Conservation (phyloP, 2,888 invertebrate genomes). For the Furcula furcula region DNA sequence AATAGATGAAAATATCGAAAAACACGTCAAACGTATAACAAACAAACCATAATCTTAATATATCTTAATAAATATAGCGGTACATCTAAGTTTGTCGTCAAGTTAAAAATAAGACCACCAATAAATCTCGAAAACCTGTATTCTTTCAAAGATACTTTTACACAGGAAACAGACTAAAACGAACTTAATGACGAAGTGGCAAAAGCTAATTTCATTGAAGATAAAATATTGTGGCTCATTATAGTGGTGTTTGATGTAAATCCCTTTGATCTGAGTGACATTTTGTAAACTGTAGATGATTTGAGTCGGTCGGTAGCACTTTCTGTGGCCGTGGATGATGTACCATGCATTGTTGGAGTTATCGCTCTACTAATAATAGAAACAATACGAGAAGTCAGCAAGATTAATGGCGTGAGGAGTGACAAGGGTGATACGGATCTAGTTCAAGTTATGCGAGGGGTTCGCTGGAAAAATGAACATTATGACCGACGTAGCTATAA, state of each 20-base stretch:
- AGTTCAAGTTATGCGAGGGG: slow-evolving; percentile 24
- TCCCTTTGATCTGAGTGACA: slow-evolving; percentile 73
- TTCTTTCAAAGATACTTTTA: slow-evolving; percentile 26
- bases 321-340: slow-evolving; percentile 46
- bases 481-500: slow-evolving; percentile 42
- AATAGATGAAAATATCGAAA: slow-evolving; percentile 38
- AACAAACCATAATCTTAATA: slow-evolving; percentile 58
- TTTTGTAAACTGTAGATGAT: slow-evolving; percentile 72
- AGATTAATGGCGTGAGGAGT: slow-evolving; percentile 59
- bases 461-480: slow-evolving; percentile 32
- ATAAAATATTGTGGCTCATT: slow-evolving; percentile 46
- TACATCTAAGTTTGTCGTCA: slow-evolving; percentile 64
- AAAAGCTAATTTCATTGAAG: slow-evolving; percentile 28
- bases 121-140: slow-evolving; percentile 38
- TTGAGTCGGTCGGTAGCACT: slow-evolving; percentile 58
- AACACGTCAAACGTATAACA: slow-evolving; percentile 47
- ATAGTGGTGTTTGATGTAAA: slow-evolving; percentile 64
- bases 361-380: slow-evolving; percentile 64
- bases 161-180: slow-evolving; percentile 31
- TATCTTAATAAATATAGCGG: slow-evolving; percentile 47
- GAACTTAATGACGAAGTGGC: slow-evolving; percentile 30
- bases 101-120: slow-evolving; percentile 52
- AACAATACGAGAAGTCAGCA: slow-evolving; percentile 40
- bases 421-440: slow-evolving; percentile 45
- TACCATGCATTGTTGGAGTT: slow-evolving; percentile 46